phyloP scores from a whole-genome alignment of 1,140 invertebrate species.

The Araneus ventricosus region DNA sequence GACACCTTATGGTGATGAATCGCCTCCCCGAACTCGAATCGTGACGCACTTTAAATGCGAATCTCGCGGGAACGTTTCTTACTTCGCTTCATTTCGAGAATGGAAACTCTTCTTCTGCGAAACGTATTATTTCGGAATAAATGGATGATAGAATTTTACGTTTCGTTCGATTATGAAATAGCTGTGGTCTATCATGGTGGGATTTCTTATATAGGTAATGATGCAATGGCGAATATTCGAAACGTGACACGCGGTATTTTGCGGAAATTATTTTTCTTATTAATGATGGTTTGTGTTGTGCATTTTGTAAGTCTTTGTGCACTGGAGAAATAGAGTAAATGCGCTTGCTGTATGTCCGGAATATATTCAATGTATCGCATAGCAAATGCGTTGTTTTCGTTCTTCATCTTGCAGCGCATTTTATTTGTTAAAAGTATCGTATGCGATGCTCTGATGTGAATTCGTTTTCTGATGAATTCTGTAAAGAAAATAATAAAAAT shows the following conservation, averaged over 20 bases:
- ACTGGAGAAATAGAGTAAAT: not conserved
- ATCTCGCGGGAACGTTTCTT: not conserved
- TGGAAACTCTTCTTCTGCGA: not conserved
- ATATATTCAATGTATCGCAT: too few species aligned
- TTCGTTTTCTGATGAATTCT: too few species aligned
- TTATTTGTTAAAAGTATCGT: too few species aligned
- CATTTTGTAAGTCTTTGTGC: not conserved
- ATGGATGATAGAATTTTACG: not conserved
- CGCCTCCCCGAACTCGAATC: not conserved
- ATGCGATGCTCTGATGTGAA: too few species aligned
- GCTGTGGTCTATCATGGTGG: not conserved
- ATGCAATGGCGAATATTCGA: not conserved
- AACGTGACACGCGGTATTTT: not conserved
- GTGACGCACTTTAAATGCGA: conserved; percentile 6
- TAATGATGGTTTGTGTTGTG: too few species aligned
- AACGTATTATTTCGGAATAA: not conserved
- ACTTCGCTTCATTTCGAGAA: not conserved
- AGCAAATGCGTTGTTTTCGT: too few species aligned
- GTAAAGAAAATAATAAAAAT: too few species aligned
- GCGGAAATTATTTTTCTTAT: not conserved
- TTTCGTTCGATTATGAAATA: not conserved
- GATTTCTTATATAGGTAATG: not conserved
- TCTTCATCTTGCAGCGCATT: too few species aligned
- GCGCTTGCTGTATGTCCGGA: not conserved
- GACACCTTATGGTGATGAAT: conserved; percentile 13